Evolutionary conservation across 1,140 invertebrate genomes (phyloP).

Genomic region (Trichonephila clavata): DNA sequence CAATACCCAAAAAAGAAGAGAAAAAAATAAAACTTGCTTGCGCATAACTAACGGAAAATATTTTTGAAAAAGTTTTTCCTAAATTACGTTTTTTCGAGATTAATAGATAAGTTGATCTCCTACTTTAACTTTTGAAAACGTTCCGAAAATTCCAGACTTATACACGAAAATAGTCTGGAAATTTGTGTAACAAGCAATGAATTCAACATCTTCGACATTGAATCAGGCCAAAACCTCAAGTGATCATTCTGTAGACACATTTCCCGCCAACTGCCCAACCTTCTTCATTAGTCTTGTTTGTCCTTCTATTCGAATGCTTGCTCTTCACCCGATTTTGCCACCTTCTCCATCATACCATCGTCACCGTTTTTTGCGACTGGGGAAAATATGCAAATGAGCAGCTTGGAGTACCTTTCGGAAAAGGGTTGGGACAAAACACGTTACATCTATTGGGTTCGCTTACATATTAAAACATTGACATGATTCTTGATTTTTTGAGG

Average conservation of each 20-base stretch:
- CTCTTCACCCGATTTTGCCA: conserved; percentile 33
- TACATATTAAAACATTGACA: conserved; percentile 1
- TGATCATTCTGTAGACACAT: not conserved
- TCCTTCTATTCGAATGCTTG: conserved; percentile 2
- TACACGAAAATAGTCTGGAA: too few relatives aligned
- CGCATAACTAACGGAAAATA: too few relatives aligned
- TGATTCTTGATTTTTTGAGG: not conserved
- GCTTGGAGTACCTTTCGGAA: not conserved
- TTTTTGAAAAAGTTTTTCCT: too few relatives aligned
- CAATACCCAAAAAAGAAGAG: too few relatives aligned
- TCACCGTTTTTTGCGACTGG: conserved; percentile 43
- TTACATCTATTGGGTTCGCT: not conserved
- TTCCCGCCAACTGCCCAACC: not conserved
- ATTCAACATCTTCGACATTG: not conserved
- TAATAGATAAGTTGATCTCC: too few relatives aligned
- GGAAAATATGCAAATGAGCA: conserved; percentile 68
- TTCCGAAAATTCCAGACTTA: too few relatives aligned
- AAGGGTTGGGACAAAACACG: not conserved
- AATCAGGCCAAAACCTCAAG: conserved; percentile 29
- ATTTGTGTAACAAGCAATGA: too few relatives aligned
- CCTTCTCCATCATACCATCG: not conserved
- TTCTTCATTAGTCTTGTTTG: conserved; percentile 68
- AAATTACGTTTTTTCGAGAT: too few relatives aligned
- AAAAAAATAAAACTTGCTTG: too few relatives aligned
- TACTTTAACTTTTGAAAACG: too few relatives aligned